Percentiles rank a stretch among this genome's conserved stretches.
Conservation (phyloP, 2,113 vertebrate species). For the Esox niger region DNA sequence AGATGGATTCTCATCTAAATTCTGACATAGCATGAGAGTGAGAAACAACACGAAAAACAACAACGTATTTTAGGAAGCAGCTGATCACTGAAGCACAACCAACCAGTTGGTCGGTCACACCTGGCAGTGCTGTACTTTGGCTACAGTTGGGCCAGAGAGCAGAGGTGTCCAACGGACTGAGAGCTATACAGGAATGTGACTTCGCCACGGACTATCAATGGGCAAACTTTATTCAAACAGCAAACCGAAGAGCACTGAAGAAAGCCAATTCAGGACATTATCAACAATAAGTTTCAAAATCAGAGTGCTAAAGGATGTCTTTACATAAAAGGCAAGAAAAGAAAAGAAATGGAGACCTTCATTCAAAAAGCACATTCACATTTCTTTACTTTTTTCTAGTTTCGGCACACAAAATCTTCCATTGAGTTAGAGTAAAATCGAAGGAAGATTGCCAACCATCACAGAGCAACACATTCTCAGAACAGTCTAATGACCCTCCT, state of each 20-base stretch:
- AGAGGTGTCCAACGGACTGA: background rate
- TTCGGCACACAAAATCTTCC: background rate
- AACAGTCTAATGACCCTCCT: background rate
- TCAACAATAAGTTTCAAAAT: too few relatives aligned
- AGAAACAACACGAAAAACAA: too few relatives aligned
- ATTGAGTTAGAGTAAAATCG: background rate
- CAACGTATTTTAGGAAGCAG: background rate
- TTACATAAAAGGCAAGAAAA: background rate
- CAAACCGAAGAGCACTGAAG: background rate
- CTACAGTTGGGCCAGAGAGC: background rate
- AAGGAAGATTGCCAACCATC: background rate
- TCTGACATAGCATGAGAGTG: too few relatives aligned
- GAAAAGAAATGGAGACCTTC: background rate
- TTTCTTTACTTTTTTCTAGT: background rate
- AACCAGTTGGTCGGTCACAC: slow-evolving; percentile 16
- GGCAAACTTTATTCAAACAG: slow-evolving; percentile 12
- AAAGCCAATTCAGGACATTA: background rate
- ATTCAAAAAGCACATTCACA: too few relatives aligned
- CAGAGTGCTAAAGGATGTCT: background rate
- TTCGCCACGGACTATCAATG: background rate
- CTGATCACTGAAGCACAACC: slow-evolving; percentile 5
- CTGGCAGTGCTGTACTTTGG: background rate
- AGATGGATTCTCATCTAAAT: too few relatives aligned
- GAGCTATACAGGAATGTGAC: slow-evolving; percentile 14
- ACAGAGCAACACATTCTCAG: background rate